Evolutionary conservation across 2,113 vertebrate genomes (phyloP), one percentile per base, ranked within the genome.

Genomic region (Podarcis muralis): DNA sequence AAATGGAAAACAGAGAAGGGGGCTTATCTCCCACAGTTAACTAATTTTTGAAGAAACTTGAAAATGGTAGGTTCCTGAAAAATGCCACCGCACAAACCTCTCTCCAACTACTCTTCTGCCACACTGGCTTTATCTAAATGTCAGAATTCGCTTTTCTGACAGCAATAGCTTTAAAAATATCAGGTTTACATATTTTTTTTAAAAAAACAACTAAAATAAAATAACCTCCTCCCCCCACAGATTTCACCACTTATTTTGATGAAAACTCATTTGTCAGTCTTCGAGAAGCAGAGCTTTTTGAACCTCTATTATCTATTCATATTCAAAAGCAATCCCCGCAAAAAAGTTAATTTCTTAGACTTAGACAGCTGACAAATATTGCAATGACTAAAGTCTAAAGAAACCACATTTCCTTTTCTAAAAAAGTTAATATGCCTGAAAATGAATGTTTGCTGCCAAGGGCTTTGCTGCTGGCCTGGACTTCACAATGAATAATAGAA

Each of bases 381-480:
- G 13, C 77, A 91, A 13, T 77, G 23, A 82, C 22, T 6, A 48
- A 85, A 48, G 23, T 80, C 22, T 6, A 48, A 87, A 48, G n/a
- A 57, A 91, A 89, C 9, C 27, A 20, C 40, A 57, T 88, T 57
- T 48, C 59, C 25, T 69, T 82, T 93, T 83, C 30, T 72, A 59
- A 4, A 65, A 84, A n/a, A 40, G 68, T 80, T 75, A 83, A 0
- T 35, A 66, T 85, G 81, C 72, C 72, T 53, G 27, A 85, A 92
- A 90, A 89, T 62, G 4, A 8, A 1, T 84, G 90, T 84, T 79
- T 66, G 1, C 69, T 88, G 9, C 68, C 40, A 85, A 25, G 1
- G 5, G 30, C 74, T 92, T 92, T 86, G 83, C 74, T 78, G 13
- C 20, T 85, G 81, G 65, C 16, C 91, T 12, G 81, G 65, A 16